Conservation (phyloP, 2,888 invertebrate species). For the Lacanobia wlatinum region DNA sequence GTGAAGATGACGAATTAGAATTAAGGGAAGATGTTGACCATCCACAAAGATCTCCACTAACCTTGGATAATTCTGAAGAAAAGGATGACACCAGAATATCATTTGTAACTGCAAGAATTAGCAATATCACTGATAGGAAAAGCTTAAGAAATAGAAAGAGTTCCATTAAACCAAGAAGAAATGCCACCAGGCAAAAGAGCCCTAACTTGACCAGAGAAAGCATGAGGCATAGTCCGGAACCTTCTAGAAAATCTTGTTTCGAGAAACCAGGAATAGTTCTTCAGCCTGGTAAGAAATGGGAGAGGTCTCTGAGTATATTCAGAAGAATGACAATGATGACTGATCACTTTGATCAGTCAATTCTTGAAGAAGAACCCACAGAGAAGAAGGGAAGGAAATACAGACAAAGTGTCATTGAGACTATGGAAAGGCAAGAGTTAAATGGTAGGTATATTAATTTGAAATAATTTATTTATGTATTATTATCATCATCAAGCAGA, state of each 20-base stretch:
- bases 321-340: conserved; percentile 87
- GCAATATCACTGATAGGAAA: conserved; percentile 62
- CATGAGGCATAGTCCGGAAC: conserved; percentile 39
- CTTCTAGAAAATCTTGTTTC: conserved; percentile 53
- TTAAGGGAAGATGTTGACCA: conserved; percentile 32
- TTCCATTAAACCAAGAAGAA: conserved; percentile 39
- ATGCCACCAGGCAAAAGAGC: conserved; percentile 30
- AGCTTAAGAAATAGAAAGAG: conserved; percentile 65
- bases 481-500: neutral
- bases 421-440: conserved; percentile 88
- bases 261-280: conserved; percentile 85
- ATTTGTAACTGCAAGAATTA: conserved; percentile 64
- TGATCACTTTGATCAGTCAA: conserved; percentile 80
- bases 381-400: conserved; percentile 89
- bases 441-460: conserved; percentile 62
- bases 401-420: conserved; percentile 88
- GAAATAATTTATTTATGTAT: neutral
- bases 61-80: conserved; percentile 1
- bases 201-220: conserved; percentile 63
- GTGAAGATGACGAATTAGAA: conserved; percentile 28
- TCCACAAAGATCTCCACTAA: conserved; percentile 15
- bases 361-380: conserved; percentile 82
- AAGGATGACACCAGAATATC: conserved; percentile 48
- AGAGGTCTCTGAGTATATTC: conserved; percentile 92
- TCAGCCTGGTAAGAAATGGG: conserved; percentile 93